Base-by-base conservation (phyloP, 64 coral and sea anemone genomes). In the Porites australiensis region DNA sequence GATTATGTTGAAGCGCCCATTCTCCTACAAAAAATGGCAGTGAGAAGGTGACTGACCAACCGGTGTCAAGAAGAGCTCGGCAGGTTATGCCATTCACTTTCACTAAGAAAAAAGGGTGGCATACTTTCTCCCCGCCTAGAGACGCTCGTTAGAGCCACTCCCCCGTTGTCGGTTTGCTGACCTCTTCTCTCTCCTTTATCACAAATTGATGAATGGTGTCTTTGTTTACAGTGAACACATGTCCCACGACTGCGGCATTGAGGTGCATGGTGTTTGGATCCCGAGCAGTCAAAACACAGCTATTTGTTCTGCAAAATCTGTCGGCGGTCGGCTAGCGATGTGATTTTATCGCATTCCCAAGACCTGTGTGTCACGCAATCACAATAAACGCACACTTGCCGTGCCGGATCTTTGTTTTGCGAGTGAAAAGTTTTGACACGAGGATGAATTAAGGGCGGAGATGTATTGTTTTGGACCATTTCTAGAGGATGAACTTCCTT, bases 211-310 rank as follows among this genome's bases (percentile, higher is more conserved):
- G 43, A 77, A 70, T 88, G 74, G 51, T 89, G 87, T 15, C n/a
- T 53, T 77, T 89, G 50, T 78, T 89, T 89, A 59, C 87, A 89
- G n/a, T 89, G 73, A 12, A 78, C 9, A 64, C 87, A 89, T 1
- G 87, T 45, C 11, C 57, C 19, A 9, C 74, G 87, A 58, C 72
- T 89, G 13, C 10, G 87, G 19, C 87, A 89, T 16, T 77, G 87
- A 4, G 52, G 3, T 43, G 73, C 73, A 64, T 77, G 3, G 46
- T 89, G 87, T 18, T 60, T 57, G 53, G 44, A 20, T 48, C 87
- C 87, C 27, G 87, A 68, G 54, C 87, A 89, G 62, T 89, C 78
- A 46, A 60, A 89, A 64, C 87, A 57, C 54, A 57, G 4, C 2
- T 12, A 1, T 57, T 57, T 57, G 2, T 7, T 57, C 54, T 57